Base-by-base conservation (phyloP, 2,797 vertebrate species). In the Chrosomus eos region DNA sequence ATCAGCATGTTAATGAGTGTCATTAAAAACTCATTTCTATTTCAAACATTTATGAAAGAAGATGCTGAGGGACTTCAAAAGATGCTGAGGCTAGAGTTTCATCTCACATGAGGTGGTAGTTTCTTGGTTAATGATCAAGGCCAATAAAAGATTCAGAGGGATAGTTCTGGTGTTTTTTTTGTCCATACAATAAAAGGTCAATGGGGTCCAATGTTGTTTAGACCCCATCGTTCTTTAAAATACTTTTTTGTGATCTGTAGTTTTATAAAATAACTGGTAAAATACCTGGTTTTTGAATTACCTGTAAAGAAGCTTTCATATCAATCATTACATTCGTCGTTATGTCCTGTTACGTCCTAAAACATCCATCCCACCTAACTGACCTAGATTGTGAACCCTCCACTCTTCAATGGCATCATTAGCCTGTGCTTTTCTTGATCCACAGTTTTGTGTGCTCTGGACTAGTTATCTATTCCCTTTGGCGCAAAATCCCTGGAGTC, bases 381-480 rank as follows among this genome's bases (percentile, higher is more conserved):
- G 36, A 60, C 64, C 36, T 33, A 13, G 38, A 67, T 38, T 23
- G 33, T 67, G 58, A 84, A 55, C n/a, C 38, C 31, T 33, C 45
- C 10, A 36, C 51, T 38, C 45, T 43, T 67, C 26, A 19, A 60
- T 38, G 51, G 19, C 48, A 78, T 64, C 28, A 82, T 72, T 73
- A 66, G 45, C 31, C 14, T 11, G 45, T 62, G 31, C 10, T 79
- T 73, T 82, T 60, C 81, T 51, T 68, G 51, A 75, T 68, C 51
- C 51, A 31, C 75, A 80, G 18, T 7, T 62, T 73, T 80, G 75
- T 85, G 80, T 88, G 45, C 66, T 79, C 73, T 85, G 74, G 74
- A 85, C 73, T 53, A 36, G 43, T 21, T 64, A 71, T 67, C 43
- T 67, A 55, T 48, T 76, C 72, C 53, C 78, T 67, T 53, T 76